Conservation (phyloP, 2,888 invertebrate species). For the Platerodrilus igneus region DNA sequence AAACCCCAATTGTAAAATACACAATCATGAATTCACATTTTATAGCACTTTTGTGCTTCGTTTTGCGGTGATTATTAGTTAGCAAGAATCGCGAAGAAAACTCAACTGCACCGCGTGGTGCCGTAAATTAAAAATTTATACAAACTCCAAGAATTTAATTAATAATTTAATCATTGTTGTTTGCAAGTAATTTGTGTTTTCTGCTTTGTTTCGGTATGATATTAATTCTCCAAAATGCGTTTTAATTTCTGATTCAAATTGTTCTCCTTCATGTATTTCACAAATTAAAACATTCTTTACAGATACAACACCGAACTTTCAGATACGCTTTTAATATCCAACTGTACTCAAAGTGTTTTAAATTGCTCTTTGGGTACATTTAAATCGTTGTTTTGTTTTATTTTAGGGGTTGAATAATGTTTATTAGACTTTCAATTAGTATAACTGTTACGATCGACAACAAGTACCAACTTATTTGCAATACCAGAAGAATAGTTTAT, state of each 20-base stretch:
- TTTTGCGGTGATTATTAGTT: slow-evolving; percentile 39
- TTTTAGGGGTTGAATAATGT: too few relatives aligned
- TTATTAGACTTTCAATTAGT: too few relatives aligned
- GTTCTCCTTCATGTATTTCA: slow-evolving; percentile 18
- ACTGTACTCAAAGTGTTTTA: too few relatives aligned
- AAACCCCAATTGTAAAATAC: slow-evolving; percentile 43
- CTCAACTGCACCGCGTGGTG: slow-evolving; percentile 37
- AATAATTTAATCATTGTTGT: slow-evolving; percentile 45
- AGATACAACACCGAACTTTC: too few relatives aligned
- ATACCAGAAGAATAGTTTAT: too few relatives aligned
- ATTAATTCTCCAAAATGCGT: slow-evolving; percentile 38
- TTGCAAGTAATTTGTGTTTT: slow-evolving; percentile 39
- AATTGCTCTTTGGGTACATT: too few relatives aligned
- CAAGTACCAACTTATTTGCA: too few relatives aligned
- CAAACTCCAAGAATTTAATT: slow-evolving; percentile 45
- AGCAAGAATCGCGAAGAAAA: slow-evolving; percentile 29
- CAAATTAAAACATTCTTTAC: slow-evolving; percentile 21
- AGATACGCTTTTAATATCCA: too few relatives aligned
- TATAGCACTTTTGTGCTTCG: slow-evolving; percentile 38
- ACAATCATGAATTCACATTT: slow-evolving; percentile 42
- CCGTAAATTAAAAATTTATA: slow-evolving; percentile 43
- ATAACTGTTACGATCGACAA: too few relatives aligned
- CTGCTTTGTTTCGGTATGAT: slow-evolving; percentile 29
- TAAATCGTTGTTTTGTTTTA: too few relatives aligned
- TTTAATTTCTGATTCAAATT: slow-evolving; percentile 34